Percentiles rank a stretch among this genome's conserved stretches.
Conservation (phyloP, 2,888 invertebrate species). For the Carpatolechia fugitivella region DNA sequence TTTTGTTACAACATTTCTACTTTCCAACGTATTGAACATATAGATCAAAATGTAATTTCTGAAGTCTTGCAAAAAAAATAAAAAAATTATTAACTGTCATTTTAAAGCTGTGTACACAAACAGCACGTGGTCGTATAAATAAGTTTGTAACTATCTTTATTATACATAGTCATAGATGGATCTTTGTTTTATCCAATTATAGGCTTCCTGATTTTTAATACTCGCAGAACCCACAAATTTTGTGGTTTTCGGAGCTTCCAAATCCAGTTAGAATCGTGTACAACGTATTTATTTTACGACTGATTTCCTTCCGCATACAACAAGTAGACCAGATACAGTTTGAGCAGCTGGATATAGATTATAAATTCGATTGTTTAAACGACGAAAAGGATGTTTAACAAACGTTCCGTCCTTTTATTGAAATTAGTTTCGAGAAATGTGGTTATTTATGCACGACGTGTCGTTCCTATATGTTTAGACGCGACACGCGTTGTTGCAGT, state of each 20-base stretch:
- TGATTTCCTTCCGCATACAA: slow-evolving; percentile 42
- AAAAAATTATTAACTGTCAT: too few species aligned
- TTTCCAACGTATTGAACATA: too few species aligned
- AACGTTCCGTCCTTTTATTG: background rate
- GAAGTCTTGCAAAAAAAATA: too few species aligned
- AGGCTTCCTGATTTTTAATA: background rate
- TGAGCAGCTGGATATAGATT: background rate
- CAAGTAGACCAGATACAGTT: slow-evolving; percentile 15
- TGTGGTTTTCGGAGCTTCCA: slow-evolving; percentile 29
- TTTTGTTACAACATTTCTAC: too few species aligned
- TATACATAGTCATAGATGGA: too few species aligned
- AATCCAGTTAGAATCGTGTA: slow-evolving; percentile 34
- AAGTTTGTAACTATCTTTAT: background rate
- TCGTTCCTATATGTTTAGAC: too few species aligned
- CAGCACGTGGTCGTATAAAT: background rate
- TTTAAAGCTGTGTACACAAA: background rate
- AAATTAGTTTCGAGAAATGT: background rate
- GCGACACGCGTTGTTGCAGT: too few species aligned
- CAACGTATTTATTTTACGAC: slow-evolving; percentile 35
- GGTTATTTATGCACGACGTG: too few species aligned
- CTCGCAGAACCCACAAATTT: slow-evolving; percentile 17
- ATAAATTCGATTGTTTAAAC: background rate
- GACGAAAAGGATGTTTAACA: background rate
- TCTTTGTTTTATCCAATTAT: slow-evolving; percentile 1
- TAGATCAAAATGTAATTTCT: too few species aligned